These are phyloP conservation scores for Epirrita christyi DNA, from an alignment of 2,888 invertebrate species.

Conservation along the genomic window DNA sequence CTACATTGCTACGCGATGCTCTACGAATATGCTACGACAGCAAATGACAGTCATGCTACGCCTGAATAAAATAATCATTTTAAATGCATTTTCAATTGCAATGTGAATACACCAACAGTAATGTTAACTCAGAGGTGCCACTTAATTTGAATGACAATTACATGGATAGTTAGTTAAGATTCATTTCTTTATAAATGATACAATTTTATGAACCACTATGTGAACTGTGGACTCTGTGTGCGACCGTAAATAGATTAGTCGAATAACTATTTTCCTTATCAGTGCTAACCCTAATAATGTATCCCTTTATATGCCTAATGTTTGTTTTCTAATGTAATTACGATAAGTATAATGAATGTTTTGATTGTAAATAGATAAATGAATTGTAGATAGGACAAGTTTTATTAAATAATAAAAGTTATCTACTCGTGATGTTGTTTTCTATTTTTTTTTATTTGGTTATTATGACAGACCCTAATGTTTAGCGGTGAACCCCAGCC, in stretches of 20 bases:
- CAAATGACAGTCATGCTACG: too few species aligned
- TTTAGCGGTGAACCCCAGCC: neutral
- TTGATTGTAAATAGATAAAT: slow-evolving; percentile 35
- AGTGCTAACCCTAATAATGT: slow-evolving; percentile 20
- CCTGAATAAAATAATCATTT: too few species aligned
- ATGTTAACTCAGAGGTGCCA: too few species aligned
- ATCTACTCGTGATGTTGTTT: slow-evolving; percentile 19
- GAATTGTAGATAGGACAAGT: slow-evolving; percentile 36
- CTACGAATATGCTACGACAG: too few species aligned
- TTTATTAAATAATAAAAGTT: slow-evolving; percentile 34
- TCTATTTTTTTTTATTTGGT: neutral
- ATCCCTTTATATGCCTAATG: slow-evolving; percentile 16
- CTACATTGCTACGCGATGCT: too few species aligned
- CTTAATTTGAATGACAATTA: too few species aligned
- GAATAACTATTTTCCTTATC: slow-evolving; percentile 6
- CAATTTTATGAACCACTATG: neutral
- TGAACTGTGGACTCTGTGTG: neutral
- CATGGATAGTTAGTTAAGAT: too few species aligned
- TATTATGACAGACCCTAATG: too few species aligned
- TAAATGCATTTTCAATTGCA: too few species aligned
- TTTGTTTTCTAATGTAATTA: slow-evolving; percentile 20
- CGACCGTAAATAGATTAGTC: neutral
- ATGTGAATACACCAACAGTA: too few species aligned
- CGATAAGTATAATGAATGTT: slow-evolving; percentile 9
- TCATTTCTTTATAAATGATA: neutral